These are phyloP conservation scores for Aspidoscelis tigris DNA, from an alignment of 2,113 vertebrate species.

Conservation along the genomic window DNA sequence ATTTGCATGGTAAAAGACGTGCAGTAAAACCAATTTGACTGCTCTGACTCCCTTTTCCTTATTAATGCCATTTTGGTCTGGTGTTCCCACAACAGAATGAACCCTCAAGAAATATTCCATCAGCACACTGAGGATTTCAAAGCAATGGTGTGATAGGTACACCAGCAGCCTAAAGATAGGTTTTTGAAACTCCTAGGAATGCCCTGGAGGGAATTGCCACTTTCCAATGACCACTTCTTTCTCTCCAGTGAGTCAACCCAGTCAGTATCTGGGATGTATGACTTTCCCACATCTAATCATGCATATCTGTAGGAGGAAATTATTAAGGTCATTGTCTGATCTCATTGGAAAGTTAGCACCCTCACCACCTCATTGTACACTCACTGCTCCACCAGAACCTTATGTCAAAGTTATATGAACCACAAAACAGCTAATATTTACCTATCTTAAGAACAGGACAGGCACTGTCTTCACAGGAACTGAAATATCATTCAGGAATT, in stretches of 20 bases:
- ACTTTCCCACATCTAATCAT: neutral
- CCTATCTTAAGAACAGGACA: neutral
- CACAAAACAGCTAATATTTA: neutral
- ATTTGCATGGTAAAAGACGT: neutral
- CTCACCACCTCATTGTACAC: conserved; percentile 27
- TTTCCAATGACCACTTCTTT: conserved; percentile 39
- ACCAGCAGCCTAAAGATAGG: neutral
- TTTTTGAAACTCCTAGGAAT: neutral
- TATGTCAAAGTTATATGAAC: conserved; percentile 16
- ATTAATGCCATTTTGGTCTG: neutral
- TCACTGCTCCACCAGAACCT: conserved; percentile 29
- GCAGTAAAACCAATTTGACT: neutral
- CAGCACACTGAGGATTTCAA: neutral
- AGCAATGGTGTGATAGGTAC: neutral
- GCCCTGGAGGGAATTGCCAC: conserved; percentile 17
- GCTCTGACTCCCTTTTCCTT: neutral
- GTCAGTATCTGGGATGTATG: conserved; percentile 47
- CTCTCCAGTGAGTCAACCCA: conserved; percentile 58
- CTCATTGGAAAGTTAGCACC: conserved; percentile 34
- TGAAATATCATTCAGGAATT: neutral
- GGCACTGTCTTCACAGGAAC: neutral
- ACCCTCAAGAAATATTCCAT: neutral
- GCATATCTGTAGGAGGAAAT: conserved; percentile 49
- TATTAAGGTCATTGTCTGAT: conserved; percentile 33
- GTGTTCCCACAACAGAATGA: neutral